Base-by-base conservation (phyloP, 2,888 invertebrate genomes). In the Andrena fulva region DNA sequence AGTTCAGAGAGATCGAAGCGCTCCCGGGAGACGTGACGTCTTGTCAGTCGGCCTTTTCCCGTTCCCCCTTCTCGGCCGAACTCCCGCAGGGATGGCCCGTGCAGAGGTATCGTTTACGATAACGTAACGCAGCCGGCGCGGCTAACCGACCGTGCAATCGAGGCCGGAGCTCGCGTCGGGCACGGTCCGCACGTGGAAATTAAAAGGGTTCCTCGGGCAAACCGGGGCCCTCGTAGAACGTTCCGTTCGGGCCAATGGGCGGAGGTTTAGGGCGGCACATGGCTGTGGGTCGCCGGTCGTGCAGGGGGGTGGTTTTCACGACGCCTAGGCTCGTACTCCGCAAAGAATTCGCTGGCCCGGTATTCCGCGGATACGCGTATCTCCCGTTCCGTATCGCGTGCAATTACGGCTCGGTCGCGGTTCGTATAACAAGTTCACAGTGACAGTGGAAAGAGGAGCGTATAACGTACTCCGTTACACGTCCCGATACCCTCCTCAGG, bases 241-340 rank as follows among this genome's bases (percentile, higher is more conserved):
- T 69, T 52, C 66, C 78, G 84, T 54, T 73, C 73, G 72, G 56
- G 79, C 87, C 87, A 78, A 87, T 87, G 88, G 87, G 87, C 87
- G 91, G 91, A 89, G 91, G 89, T 91, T 90, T 89, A 85, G 89
- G 87, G 88, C 88, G 89, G 88, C 91, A 91, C 92, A 91, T 91
- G 91, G 89, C 90, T 85, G 90, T 91, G 84, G 89, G 86, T 85
- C 89, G 90, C 91, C 90, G 90, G 90, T 91, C 88, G 88, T 90
- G 89, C 90, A 89, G 91, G 91, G 91, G 92, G 91, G 92, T 91
- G 90, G 89, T 87, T 88, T 89, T 90, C 84, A 80, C 77, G 74
- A 84, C 75, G 85, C 77, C 77, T 71, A 77, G 74, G 74, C 72
- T 70, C 29, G 35, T 27, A 33, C 59, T 63, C 24, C 52, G n/a